Evolutionary conservation across 2,113 vertebrate species (phyloP), one percentile per base, ranked within the genome.

Genomic region (Osmerus mordax): DNA sequence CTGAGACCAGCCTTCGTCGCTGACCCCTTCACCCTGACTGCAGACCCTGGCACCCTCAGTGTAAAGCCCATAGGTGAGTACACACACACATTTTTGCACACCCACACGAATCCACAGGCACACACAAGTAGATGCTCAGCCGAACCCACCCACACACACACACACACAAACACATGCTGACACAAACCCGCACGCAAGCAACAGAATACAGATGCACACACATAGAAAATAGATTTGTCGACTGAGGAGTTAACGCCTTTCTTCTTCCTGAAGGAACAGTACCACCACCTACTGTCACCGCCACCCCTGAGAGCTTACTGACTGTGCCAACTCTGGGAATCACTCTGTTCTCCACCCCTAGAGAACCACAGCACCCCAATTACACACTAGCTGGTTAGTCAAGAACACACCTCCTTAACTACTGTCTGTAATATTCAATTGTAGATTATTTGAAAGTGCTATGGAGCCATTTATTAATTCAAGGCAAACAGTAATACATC

Each of bases 341-440:
- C 3, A 1, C 13, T 21, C 70, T 70, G 18, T 41, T 12, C 4
- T 77, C 72, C 23, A 84, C 78, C 0, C 86, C 87, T 29, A n/a
- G 14, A 60, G 52, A 74, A 3, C 77, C 78, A 65, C 18, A 66
- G 19, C 79, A 81, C 29, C 0, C 53, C 18, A 86, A 84, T 18
- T 5, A 60, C 11, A 81, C 81, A 11, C 3, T 18, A 18, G 32
- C 12, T 0, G 56, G 88, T 87, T 0, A 84, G 84, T 81, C 18
- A 56, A 12, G 6, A 15, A 54, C 53, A n/a, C 67, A 58, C 4
- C 55, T 36, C 15, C 4, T 4, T 2, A n/a, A 28, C 23, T 32
- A 15, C 36, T 52, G 23, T 16, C 18, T 28, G 19, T 19, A 29
- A 19, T 19, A n/a, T 62, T 52, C 0, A 54, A 21, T n/a, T 54